Evolutionary conservation across 37 sponge, comb jelly and placozoan species (phyloP), one percentile per base, ranked within the genome.

Genomic region (Crambe crambe): DNA sequence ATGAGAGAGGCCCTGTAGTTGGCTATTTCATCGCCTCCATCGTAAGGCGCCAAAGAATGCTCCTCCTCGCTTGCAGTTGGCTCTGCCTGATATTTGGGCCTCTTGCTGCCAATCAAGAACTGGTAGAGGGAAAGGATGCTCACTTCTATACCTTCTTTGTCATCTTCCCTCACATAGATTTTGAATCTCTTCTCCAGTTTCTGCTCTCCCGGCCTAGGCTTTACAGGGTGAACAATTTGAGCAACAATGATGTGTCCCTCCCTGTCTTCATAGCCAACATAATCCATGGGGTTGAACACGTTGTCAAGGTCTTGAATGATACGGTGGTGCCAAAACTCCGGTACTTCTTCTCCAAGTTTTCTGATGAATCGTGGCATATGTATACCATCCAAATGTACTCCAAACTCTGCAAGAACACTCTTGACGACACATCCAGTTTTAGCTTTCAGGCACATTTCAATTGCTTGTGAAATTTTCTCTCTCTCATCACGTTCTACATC

Each of bases 221-320:
- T 17, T 0, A 78, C 70, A 21, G 71, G 70, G 66, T 79, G 72
- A 5, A 89, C 41, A 72, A 89, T 32, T 21, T 77, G 51, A 17
- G 76, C 89, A 57, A 72, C 75, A n/a, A 89, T 79, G 60, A 72
- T 66, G 42, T 83, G 51, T 8, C 43, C 69, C 20, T 34, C 44
- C 59, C 3, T 12, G 6, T 59, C 30, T 41, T 89, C 85, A 81
- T 90, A 90, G 8, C 86, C 91, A 34, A 90, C 83, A 40, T 58
- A 75, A 10, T 90, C 91, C 41, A 72, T 56, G 29, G 86, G 64
- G 27, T 81, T 38, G 54, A 90, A 90, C 30, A 82, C 62, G 64
- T 86, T 74, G 32, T 69, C 40, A 42, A 57, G 36, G 32, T 75
- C 71, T 42, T 82, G 83, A 34, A 80, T 81, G 9, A 88, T 66